Conservation (phyloP, 2,888 invertebrate genomes). For the Anagyrus pseudococci region DNA sequence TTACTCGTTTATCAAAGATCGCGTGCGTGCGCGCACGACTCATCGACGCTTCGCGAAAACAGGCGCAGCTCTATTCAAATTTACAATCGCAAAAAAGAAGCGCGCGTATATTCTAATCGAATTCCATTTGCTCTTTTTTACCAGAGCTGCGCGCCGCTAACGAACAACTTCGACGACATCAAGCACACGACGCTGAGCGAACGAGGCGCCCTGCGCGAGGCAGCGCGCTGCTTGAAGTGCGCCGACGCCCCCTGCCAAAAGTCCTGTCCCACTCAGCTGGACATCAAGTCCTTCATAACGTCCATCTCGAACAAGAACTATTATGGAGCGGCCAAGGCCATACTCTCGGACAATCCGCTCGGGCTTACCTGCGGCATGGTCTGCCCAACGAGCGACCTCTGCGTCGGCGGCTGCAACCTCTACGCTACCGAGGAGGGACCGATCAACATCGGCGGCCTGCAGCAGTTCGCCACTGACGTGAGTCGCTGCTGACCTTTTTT, state of each 20-base stretch:
- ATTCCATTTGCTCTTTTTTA: conserved; percentile 3
- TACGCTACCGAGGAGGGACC: conserved; percentile 96
- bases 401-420: conserved; percentile 97
- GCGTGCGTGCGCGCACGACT: no score
- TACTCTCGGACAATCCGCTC: conserved; percentile 96
- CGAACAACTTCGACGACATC: conserved; percentile 94
- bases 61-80: no score
- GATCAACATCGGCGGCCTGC: conserved; percentile 97
- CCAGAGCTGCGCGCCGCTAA: conserved; percentile 72
- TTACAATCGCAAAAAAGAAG: no score
- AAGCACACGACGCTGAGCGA: conserved; percentile 98
- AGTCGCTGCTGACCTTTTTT: conserved; percentile 25
- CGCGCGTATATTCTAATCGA: no score
- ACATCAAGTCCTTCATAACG: conserved; percentile 95
- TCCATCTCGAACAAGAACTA: conserved; percentile 98
- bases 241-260: conserved; percentile 98
- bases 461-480: conserved; percentile 96
- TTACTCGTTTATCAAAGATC: no score
- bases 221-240: conserved; percentile 88
- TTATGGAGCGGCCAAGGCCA: conserved; percentile 95
- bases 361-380: conserved; percentile 98
- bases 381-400: conserved; percentile 97
- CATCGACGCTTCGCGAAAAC: no score
- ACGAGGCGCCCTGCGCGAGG: conserved; percentile 89
- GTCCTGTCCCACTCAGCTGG: conserved; percentile 97